Base-by-base conservation (phyloP, 2,797 vertebrate species). In the Peromyscus eremicus region DNA sequence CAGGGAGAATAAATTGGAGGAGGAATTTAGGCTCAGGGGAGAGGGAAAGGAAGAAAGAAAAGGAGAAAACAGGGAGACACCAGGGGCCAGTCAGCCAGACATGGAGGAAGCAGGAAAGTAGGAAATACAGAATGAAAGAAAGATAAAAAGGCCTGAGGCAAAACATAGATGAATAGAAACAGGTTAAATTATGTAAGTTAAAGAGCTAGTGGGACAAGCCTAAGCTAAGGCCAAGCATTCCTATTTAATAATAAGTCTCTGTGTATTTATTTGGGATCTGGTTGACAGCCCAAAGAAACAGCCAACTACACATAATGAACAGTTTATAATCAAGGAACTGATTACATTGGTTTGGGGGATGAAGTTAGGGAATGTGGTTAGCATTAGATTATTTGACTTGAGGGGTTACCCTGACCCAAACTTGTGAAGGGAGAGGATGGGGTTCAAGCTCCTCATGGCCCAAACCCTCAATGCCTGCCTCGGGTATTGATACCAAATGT, bases 311-410 rank as follows among this genome's bases (percentile, higher is more conserved):
- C 7, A 71, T 17, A 17, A 66, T 25, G 40, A 66, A 73, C 19
- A 81, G 37, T 96, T 88, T 93, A 70, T 86, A 92, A 95, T 94
- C 89, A 89, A 95, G 88, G 94, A 92, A 23, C 10, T 49, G 64
- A 62, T 62, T 85, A 9, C n/a, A 75, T 88, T 60, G n/a, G 12
- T 89, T 96, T 93, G 75, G 80, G 75, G 23, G n/a, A n/a, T 1
- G 34, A 16, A 60, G 52, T 76, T 76, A 40, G 37, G 34, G n/a
- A 3, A 6, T 70, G 2, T 11, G 21, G 40, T 92, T 85, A 83
- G 17, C 11, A 5, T 70, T 49, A 85, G 37, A 81, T 87, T 55
- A 1, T 92, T 68, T 92, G 81, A 34, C 62, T 91, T 88, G 66
- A 71, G 76, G 34, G 32, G 76, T 19, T 16, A 71, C n/a, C 32